These are phyloP conservation scores for Corythaeola cristata DNA, from an alignment of 2,113 vertebrate species.

Conservation along the genomic window DNA sequence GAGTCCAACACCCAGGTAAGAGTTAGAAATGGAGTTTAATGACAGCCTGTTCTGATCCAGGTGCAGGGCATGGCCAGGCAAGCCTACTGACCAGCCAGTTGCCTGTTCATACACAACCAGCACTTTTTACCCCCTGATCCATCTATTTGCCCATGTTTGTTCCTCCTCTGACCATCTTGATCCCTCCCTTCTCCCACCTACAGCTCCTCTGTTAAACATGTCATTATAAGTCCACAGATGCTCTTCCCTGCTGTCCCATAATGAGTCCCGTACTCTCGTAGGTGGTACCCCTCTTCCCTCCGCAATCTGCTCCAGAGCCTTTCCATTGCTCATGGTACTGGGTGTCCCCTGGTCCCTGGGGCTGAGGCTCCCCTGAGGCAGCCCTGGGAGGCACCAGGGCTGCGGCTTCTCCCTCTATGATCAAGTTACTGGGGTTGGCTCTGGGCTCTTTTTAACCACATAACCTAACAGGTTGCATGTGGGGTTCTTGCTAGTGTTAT, in stretches of 20 bases:
- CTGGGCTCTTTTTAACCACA: not conserved
- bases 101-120: not conserved
- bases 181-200: not conserved
- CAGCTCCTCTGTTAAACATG: not conserved
- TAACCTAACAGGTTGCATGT: not conserved
- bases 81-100: not conserved
- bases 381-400: not conserved
- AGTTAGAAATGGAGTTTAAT: not conserved
- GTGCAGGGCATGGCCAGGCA: not conserved
- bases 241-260: not conserved
- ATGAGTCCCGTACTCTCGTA: accelerated
- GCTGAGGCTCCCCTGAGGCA: not conserved
- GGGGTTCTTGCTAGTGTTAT: not conserved
- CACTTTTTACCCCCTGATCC: not conserved
- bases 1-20: not conserved
- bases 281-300: not conserved
- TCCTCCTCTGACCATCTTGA: not conserved
- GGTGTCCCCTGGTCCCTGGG: not conserved
- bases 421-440: not conserved
- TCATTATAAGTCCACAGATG: not conserved
- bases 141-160: not conserved
- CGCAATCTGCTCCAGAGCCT: not conserved
- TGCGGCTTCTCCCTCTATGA: not conserved
- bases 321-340: not conserved
- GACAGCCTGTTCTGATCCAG: not conserved